Evolutionary conservation across 2,888 invertebrate species (phyloP).

Genomic region (Pristionchus japonicus): DNA sequence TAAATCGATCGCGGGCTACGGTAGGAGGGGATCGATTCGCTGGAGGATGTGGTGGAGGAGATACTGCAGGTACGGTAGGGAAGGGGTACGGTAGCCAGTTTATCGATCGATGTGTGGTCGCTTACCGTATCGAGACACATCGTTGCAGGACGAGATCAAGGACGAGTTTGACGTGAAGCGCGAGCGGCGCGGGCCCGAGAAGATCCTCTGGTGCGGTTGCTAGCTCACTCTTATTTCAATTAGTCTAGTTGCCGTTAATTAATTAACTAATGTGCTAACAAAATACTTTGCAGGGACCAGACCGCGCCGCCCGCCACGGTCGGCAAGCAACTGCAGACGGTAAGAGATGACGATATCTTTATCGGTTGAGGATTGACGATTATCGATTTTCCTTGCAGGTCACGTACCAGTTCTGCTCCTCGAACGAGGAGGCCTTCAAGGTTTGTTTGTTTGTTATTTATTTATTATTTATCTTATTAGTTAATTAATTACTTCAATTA

Average conservation of each 20-base stretch:
- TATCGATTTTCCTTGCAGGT: background rate
- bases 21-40: no score
- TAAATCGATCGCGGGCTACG: background rate
- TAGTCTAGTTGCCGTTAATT: background rate
- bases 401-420: conserved; percentile 32
- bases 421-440: conserved; percentile 30
- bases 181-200: background rate
- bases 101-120: no score
- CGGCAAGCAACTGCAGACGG: conserved; percentile 11
- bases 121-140: no score
- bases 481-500: background rate
- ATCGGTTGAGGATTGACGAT: no score
- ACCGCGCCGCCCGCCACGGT: background rate
- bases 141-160: conserved; percentile 43
- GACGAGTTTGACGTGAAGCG: conserved; percentile 46
- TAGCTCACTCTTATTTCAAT: no score
- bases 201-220: background rate
- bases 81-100: no score
- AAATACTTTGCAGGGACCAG: background rate
- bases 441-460: background rate
- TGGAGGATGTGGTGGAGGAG: no score
- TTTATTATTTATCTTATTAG: background rate
- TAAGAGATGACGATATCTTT: background rate
- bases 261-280: background rate
- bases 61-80: no score